Conservation (phyloP, 2,797 vertebrate species). For the Lateolabrax maculatus region DNA sequence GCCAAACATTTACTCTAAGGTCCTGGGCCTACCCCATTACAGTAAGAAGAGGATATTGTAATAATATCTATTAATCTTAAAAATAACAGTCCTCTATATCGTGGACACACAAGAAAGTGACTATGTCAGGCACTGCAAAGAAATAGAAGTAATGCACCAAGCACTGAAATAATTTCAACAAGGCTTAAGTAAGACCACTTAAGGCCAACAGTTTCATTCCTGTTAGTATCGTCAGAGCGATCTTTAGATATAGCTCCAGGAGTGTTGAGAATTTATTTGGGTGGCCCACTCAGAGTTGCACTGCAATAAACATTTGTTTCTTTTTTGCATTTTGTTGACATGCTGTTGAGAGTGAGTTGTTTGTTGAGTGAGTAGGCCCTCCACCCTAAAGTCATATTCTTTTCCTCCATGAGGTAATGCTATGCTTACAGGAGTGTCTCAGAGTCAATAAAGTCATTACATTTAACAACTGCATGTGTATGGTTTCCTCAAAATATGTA, state of each 20-base stretch:
- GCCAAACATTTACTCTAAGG: slow-evolving; percentile 45
- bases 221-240: slow-evolving; percentile 42
- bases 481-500: not conserved
- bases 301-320: not conserved
- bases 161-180: slow-evolving; percentile 70
- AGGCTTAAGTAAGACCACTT: slow-evolving; percentile 62
- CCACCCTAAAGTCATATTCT: not conserved
- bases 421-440: not conserved
- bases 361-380: not conserved
- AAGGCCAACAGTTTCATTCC: slow-evolving; percentile 50
- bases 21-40: slow-evolving; percentile 43
- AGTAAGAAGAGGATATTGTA: slow-evolving; percentile 40
- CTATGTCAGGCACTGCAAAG: slow-evolving; percentile 83
- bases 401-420: not conserved
- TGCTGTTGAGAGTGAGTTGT: not conserved
- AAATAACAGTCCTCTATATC: slow-evolving; percentile 70
- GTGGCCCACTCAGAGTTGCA: not conserved
- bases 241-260: slow-evolving; percentile 35
- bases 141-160: slow-evolving; percentile 71
- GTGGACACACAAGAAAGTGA: slow-evolving; percentile 56
- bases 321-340: not conserved
- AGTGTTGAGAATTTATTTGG: slow-evolving; percentile 65
- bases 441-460: not conserved
- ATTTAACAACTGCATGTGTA: not conserved
- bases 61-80: slow-evolving; percentile 49